Evolutionary conservation across 2,888 invertebrate species (phyloP), one percentile per base, ranked within the genome.

Genomic region (Cyclophora punctaria): DNA sequence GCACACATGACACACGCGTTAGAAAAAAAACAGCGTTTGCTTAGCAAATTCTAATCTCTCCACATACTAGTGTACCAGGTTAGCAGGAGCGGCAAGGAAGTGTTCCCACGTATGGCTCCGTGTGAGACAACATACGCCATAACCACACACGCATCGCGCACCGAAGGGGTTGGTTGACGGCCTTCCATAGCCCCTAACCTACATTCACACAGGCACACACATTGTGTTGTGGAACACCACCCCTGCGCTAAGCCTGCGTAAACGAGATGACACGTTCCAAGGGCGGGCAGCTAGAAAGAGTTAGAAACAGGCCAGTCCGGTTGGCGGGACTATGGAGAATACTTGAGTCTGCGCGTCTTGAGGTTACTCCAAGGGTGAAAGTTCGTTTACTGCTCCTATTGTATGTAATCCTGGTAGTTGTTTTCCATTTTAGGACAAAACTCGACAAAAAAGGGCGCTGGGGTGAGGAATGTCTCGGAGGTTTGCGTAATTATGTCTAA

Each of bases 371-470:
- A 81, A 82, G 87, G 87, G 87, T 86, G 77, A 78, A 71, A 71
- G 71, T 73, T 66, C 63, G 64, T 62, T 62, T 60, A 78, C 80
- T 78, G 60, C 76, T 76, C 48, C 52, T 47, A 50, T 57, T 51
- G 56, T 76, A 80, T 87, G 81, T 45, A 56, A 62, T 60, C 88
- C 87, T 86, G 80, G 86, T 88, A 84, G 67, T 78, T 85, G 88
- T 86, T 88, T 88, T 87, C 86, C 88, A 88, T 87, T 88, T 88
- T 88, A 87, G 88, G 88, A 87, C 88, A 87, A 88, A 88, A 88
- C 84, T 85, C 73, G 73, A 82, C 83, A 87, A 88, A 88, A 87
- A 88, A 87, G 86, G 88, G 87, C 86, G 71, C 57, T 67, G 62
- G 58, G 67, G 71, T 65, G 69, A 64, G 64, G 66, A 60, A 59